Conservation (phyloP, 2,113 vertebrate genomes). For the Sapajus apella region DNA sequence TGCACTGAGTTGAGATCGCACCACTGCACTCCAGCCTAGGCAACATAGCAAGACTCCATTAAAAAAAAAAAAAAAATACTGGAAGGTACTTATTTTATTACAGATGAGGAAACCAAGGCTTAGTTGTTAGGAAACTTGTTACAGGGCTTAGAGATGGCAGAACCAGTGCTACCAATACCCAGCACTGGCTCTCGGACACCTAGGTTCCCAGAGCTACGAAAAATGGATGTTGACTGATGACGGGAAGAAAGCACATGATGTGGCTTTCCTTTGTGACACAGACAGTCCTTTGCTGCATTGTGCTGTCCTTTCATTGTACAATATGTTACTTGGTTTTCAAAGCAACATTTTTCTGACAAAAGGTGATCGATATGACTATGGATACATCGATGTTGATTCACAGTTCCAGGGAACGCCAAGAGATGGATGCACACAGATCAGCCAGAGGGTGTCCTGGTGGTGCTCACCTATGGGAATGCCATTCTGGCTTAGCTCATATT, state of each 20-base stretch:
- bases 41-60: too few relatives aligned
- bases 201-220: neutral
- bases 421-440: neutral
- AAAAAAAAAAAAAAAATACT: too few relatives aligned
- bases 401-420: neutral
- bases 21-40: too few relatives aligned
- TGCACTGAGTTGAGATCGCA: too few relatives aligned
- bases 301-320: neutral
- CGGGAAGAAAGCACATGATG: fast-evolving
- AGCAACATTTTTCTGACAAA: neutral
- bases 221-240: neutral
- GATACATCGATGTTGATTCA: neutral
- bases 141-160: neutral
- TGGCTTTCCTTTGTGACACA: neutral
- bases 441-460: neutral
- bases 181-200: neutral
- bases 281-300: neutral
- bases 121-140: neutral
- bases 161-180: neutral
- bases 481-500: neutral
- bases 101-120: neutral
- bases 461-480: fast-evolving
- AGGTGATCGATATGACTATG: neutral
- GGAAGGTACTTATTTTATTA: neutral
- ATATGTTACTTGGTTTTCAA: neutral